Evolutionary conservation across 2,888 invertebrate species (phyloP).

Genomic region (Agonopterix alstromeriana): DNA sequence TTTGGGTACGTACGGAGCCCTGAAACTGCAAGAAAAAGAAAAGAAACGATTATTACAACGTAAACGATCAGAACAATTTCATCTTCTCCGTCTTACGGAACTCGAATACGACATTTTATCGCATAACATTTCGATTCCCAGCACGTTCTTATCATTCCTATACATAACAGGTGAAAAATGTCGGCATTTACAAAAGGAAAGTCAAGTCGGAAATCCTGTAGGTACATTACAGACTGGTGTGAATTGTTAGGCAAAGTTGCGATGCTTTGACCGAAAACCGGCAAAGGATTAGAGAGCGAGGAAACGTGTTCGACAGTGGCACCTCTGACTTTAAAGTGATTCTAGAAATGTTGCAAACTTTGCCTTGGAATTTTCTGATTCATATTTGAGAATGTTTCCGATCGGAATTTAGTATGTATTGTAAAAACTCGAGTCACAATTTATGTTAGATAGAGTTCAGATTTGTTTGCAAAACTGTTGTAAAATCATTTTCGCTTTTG

Average conservation of each 20-base stretch:
- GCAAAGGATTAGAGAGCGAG: constrained; percentile 47
- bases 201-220: constrained; percentile 32
- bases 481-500: too few relatives aligned
- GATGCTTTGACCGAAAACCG: constrained; percentile 9
- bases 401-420: not conserved
- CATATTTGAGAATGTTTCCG: constrained; percentile 19
- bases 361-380: too few relatives aligned
- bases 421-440: too few relatives aligned
- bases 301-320: constrained; percentile 46
- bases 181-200: constrained; percentile 30
- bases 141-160: constrained; percentile 45
- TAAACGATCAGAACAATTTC: too few relatives aligned
- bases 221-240: constrained; percentile 1
- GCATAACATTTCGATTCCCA: constrained; percentile 24
- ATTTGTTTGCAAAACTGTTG: too few relatives aligned
- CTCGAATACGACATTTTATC: constrained; percentile 13
- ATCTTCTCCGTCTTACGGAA: not conserved
- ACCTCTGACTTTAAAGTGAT: constrained; percentile 41
- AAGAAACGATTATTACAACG: too few relatives aligned
- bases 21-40: too few relatives aligned
- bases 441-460: too few relatives aligned
- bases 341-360: constrained; percentile 11
- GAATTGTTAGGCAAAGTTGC: constrained; percentile 36
- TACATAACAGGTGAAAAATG: constrained; percentile 29
- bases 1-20: too few relatives aligned